These are phyloP conservation scores for Melanotaenia nigrans DNA, from an alignment of 2,797 vertebrate species.

Conservation along the genomic window DNA sequence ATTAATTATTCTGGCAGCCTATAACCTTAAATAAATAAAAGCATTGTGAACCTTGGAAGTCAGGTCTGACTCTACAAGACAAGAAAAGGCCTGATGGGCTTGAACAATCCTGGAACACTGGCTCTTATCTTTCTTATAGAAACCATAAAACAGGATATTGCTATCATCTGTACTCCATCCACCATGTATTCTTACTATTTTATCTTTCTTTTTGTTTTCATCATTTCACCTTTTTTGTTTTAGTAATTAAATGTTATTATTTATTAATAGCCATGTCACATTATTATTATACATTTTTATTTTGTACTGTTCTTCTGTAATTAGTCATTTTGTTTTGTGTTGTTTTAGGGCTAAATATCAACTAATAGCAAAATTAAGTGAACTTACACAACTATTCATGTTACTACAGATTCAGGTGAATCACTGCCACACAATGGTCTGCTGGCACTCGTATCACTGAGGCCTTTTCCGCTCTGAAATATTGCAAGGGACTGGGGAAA, in stretches of 20 bases:
- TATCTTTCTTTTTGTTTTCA: not conserved
- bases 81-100: not conserved
- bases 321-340: not conserved
- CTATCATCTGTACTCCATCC: not conserved
- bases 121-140: not conserved
- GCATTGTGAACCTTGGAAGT: not conserved
- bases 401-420: slow-evolving; percentile 57
- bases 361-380: slow-evolving; percentile 25
- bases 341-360: slow-evolving; percentile 24
- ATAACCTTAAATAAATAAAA: not conserved
- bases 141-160: not conserved
- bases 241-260: not conserved
- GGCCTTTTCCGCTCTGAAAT: slow-evolving; percentile 71
- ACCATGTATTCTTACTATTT: not conserved
- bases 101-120: not conserved
- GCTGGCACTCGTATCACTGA: slow-evolving; percentile 56
- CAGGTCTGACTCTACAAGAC: not conserved
- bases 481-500: slow-evolving; percentile 71
- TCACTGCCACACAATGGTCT: slow-evolving; percentile 73
- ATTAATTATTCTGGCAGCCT: no score
- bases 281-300: not conserved
- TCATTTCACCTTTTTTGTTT: not conserved
- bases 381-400: slow-evolving; percentile 42
- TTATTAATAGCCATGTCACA: not conserved
- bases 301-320: not conserved